Evolutionary conservation across 2,888 invertebrate genomes (phyloP), one percentile per base, ranked within the genome.

Genomic region (Candidula unifasciata): DNA sequence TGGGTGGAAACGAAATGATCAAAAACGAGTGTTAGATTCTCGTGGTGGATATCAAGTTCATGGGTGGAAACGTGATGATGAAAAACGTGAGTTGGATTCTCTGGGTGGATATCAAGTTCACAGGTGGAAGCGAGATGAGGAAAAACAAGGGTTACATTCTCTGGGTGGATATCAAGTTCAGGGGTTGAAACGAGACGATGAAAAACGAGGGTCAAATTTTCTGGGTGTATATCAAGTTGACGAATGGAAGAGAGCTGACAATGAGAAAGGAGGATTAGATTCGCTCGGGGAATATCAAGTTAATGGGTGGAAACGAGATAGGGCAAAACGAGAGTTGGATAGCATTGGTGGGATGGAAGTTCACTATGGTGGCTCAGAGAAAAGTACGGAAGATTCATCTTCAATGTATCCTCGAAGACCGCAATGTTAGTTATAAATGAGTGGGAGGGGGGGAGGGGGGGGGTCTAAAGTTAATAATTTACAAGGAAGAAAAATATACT

Each of bases 101-200:
- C 44, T 77, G 18, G 83, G 83, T 52, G 69, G 76, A 18, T 83
- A 68, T 35, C 35, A 77, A 27, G 83, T 83, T 16, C 77, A 83
- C 37, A 66, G 77, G 3, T 24, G 30, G 30, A 27, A 69, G 27
- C 10, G 33, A 30, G 69, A 80, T 8, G 13, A 33, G 44, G 33
- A 69, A 21, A 69, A 69, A 30, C 66, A 60, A 69, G 52, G 44
- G 1, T 44, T 83, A 54, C 77, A 83, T 77, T 77, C 77, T 1
- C 37, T 82, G 5, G 82, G 82, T 64, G 76, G 76, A 21, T 82
- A 76, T 44, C 27, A 82, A 16, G 82, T 82, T 24, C 82, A 82
- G 37, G 76, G 82, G 13, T 76, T 6, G 44, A 68, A 69, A 30
- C 44, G 30, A 54, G 30, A 73, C n/a, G 44, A 13, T 10, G 44